A percentile compares a stretch with the other conserved stretches of the same genome.
These are phyloP conservation scores for Thunnus albacares DNA, from an alignment of 2,797 vertebrate species.

Conservation along the genomic window DNA sequence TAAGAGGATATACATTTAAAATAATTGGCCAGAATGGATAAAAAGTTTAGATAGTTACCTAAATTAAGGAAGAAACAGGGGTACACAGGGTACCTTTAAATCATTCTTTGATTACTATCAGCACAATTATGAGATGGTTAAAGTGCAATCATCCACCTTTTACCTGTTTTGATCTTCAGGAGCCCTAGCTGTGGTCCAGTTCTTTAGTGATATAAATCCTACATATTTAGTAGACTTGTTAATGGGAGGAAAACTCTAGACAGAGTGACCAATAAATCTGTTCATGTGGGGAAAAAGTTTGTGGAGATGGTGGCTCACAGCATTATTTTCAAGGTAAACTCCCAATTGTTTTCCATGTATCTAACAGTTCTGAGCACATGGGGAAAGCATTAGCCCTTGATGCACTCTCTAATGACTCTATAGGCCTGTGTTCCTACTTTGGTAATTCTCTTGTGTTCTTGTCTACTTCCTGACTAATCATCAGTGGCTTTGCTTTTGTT, in stretches of 20 bases:
- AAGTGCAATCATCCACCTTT: not conserved
- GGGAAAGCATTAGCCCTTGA: constrained; percentile 79
- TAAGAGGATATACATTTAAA: too few relatives aligned
- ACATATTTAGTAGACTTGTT: constrained; percentile 28
- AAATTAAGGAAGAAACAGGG: too few relatives aligned
- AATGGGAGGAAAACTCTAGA: constrained; percentile 41
- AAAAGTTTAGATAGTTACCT: too few relatives aligned
- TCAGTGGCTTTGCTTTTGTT: constrained; percentile 67
- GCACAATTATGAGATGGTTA: not conserved
- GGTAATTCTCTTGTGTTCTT: constrained; percentile 75
- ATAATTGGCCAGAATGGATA: too few relatives aligned
- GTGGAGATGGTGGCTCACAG: constrained; percentile 55
- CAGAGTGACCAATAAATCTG: constrained; percentile 52
- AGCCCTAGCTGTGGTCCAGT: not conserved
- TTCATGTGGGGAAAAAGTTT: constrained; percentile 44
- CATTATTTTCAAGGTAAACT: constrained; percentile 63
- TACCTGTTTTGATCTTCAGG: not conserved
- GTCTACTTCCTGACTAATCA: constrained; percentile 80
- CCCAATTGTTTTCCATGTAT: constrained; percentile 73
- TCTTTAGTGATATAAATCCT: not conserved
- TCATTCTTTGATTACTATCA: not conserved
- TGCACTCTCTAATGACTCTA: constrained; percentile 81
- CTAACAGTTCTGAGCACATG: constrained; percentile 73
- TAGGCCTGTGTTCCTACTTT: constrained; percentile 77
- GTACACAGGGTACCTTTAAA: not conserved